Percentiles rank a stretch among this genome's conserved stretches.
Conservation (phyloP, 1,140 invertebrate species). For the Dreissena rostriformis region DNA sequence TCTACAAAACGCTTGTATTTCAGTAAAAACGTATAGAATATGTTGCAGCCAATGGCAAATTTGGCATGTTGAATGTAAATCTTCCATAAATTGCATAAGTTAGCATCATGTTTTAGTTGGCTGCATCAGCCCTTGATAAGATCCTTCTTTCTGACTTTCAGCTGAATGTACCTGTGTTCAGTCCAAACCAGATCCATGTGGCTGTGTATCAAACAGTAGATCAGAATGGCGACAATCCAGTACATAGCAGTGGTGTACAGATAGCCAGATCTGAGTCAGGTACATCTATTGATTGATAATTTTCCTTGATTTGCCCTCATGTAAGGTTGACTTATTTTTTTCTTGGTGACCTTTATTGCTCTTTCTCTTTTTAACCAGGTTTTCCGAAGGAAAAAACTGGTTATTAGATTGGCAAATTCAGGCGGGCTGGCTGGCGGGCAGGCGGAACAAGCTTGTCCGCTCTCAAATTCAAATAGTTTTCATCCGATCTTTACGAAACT, state of each 20-base stretch:
- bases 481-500: no score
- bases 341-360: no score
- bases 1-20: neutral
- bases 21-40: neutral
- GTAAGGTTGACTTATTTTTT: no score
- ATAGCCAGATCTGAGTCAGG: slow-evolving; percentile 42
- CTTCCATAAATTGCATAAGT: neutral
- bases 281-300: neutral
- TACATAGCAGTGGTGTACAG: slow-evolving; percentile 9
- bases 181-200: slow-evolving; percentile 12
- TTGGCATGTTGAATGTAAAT: neutral
- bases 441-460: no score
- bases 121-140: neutral
- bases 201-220: slow-evolving; percentile 15
- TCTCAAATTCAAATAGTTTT: no score
- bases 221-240: neutral
- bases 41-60: neutral
- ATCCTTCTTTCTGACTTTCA: slow-evolving; percentile 2
- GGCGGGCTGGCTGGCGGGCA: no score
- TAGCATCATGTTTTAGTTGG: neutral
- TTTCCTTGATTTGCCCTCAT: no score
- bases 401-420: no score
- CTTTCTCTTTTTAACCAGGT: no score
- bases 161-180: slow-evolving; percentile 28
- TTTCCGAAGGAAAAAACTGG: no score